phyloP scores from a whole-genome alignment of 2,888 invertebrate genomes.

The Drosophila anomelani region DNA sequence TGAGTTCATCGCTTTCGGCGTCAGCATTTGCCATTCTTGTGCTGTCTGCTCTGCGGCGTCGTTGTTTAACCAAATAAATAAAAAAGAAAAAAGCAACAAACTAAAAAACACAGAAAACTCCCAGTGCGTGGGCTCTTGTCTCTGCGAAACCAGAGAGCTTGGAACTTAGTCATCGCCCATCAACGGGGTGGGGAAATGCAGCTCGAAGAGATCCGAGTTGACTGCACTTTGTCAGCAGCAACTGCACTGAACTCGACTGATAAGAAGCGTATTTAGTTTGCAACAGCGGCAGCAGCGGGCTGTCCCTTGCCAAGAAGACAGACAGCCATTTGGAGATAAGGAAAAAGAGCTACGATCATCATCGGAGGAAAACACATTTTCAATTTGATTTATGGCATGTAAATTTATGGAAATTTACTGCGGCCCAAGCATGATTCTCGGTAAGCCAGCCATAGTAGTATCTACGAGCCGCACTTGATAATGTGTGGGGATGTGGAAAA shows the following conservation, averaged over 20 bases:
- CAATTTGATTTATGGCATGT: constrained; percentile 78
- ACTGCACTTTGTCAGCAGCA: constrained; percentile 72
- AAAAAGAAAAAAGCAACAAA: background rate
- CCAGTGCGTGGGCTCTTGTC: constrained; percentile 62
- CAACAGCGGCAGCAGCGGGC: constrained; percentile 27
- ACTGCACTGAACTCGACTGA: constrained; percentile 54
- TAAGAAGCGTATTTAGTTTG: constrained; percentile 74
- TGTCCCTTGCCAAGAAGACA: constrained; percentile 28
- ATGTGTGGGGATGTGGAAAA: constrained; percentile 59
- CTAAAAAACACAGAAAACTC: constrained; percentile 31
- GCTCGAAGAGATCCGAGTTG: constrained; percentile 57
- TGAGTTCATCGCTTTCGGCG: constrained; percentile 68
- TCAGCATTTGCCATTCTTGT: constrained; percentile 66
- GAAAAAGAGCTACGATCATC: constrained; percentile 34
- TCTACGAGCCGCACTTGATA: constrained; percentile 52
- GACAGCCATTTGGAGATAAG: constrained; percentile 63
- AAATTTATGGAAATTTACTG: constrained; percentile 80
- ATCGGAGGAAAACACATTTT: constrained; percentile 54
- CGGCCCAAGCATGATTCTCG: constrained; percentile 49
- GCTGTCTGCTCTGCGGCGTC: constrained; percentile 38
- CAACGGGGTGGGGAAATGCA: constrained; percentile 61
- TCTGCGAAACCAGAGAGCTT: constrained; percentile 6
- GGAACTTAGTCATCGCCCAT: constrained; percentile 60
- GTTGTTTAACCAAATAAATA: constrained; percentile 67
- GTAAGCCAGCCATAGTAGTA: constrained; percentile 35